Percentiles rank a stretch among this genome's conserved stretches.
These are phyloP conservation scores for Ichneumoninae sp. DNA, from an alignment of 2,888 invertebrate species.

Conservation along the genomic window DNA sequence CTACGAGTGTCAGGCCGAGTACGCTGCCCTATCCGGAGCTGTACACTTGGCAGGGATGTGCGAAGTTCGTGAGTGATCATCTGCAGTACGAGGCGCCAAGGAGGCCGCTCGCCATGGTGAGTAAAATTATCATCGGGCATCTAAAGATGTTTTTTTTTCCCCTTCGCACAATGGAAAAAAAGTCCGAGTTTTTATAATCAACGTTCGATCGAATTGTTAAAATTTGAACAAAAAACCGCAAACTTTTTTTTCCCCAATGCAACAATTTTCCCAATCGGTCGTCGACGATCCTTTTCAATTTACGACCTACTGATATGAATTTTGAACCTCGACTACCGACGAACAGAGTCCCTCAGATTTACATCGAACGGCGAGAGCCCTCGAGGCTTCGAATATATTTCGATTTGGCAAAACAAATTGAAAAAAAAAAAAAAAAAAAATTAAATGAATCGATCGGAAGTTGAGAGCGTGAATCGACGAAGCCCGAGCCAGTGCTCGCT, in stretches of 20 bases:
- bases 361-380: slow-evolving; percentile 9
- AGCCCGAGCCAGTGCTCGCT: background rate
- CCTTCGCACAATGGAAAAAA: slow-evolving; percentile 1
- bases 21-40: slow-evolving; percentile 90
- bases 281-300: slow-evolving; percentile 20
- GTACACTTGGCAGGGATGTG: slow-evolving; percentile 89
- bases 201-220: background rate
- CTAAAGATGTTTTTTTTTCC: slow-evolving; percentile 11
- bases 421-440: background rate
- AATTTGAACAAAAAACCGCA: background rate
- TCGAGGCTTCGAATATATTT: slow-evolving; percentile 4
- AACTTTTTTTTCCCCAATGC: slow-evolving; percentile 14
- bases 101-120: slow-evolving; percentile 89
- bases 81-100: slow-evolving; percentile 90
- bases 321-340: slow-evolving; percentile 62
- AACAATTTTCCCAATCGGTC: slow-evolving; percentile 19
- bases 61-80: slow-evolving; percentile 91
- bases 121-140: slow-evolving; percentile 81
- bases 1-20: slow-evolving; percentile 92
- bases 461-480: slow-evolving; percentile 34
- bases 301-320: slow-evolving; percentile 65
- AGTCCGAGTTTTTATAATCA: background rate
- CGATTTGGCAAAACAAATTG: background rate
- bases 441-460: slow-evolving; percentile 31
- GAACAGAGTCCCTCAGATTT: slow-evolving; percentile 36